Evolutionary conservation across 2,888 invertebrate species (phyloP).

Genomic region (Hirtodrosophila alboralis): DNA sequence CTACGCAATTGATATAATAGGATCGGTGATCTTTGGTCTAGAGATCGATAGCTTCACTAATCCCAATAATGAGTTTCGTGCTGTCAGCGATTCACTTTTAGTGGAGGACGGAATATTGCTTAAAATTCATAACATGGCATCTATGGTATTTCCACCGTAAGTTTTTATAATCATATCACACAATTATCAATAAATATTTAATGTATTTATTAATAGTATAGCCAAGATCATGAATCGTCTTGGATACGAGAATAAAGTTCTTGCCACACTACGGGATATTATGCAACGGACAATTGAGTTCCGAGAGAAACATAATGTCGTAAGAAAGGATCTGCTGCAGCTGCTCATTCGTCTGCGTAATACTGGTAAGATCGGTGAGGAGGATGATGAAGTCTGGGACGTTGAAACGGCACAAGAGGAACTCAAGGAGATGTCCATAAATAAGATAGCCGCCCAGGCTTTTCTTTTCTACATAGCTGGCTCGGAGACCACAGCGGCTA

Average conservation of each 20-base stretch:
- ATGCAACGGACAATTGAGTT: constrained; percentile 83
- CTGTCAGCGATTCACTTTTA: constrained; percentile 56
- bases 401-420: constrained; percentile 67
- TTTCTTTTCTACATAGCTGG: constrained; percentile 85
- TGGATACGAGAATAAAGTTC: constrained; percentile 58
- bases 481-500: constrained; percentile 84
- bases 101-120: constrained; percentile 24
- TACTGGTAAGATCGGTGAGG: constrained; percentile 79
- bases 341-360: constrained; percentile 84
- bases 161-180: constrained; percentile 16
- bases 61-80: constrained; percentile 80
- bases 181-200: background rate
- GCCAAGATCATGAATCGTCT: constrained; percentile 58
- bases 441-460: constrained; percentile 81
- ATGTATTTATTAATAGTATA: constrained; percentile 39
- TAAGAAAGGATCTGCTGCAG: constrained; percentile 84
- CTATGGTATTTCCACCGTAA: constrained; percentile 79
- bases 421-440: constrained; percentile 80
- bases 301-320: constrained; percentile 83
- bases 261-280: constrained; percentile 81
- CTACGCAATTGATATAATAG: constrained; percentile 84
- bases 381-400: constrained; percentile 78
- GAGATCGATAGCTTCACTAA: constrained; percentile 82
- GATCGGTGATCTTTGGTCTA: constrained; percentile 84
- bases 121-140: constrained; percentile 56